Evolutionary conservation across 1,140 invertebrate species (phyloP).

Genomic region (Macrocentrus cingulum): DNA sequence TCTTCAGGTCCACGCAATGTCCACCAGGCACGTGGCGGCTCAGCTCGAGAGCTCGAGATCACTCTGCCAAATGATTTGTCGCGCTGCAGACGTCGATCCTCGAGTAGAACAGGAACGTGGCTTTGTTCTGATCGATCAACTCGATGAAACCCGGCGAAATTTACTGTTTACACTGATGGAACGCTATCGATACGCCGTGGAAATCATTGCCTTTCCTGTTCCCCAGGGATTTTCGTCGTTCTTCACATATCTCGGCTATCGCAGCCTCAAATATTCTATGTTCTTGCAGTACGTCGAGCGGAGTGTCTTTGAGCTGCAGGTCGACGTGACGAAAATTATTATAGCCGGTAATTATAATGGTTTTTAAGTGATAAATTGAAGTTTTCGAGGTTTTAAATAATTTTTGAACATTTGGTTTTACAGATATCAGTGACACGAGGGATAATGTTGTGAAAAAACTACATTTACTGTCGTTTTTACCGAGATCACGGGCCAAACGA

Average conservation of each 20-base stretch:
- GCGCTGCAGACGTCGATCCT: constrained; percentile 67
- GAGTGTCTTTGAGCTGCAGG: constrained; percentile 81
- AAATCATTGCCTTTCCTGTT: constrained; percentile 78
- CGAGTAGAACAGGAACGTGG: constrained; percentile 70
- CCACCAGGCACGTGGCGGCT: constrained; percentile 75
- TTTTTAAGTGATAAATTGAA: constrained; percentile 15
- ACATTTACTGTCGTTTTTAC: constrained; percentile 71
- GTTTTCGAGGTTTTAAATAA: background rate
- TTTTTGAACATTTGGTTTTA: constrained; percentile 21
- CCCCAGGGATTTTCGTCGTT: constrained; percentile 85
- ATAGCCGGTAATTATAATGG: constrained; percentile 66
- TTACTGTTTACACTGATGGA: constrained; percentile 74
- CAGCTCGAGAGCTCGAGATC: constrained; percentile 76
- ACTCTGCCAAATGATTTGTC: constrained; percentile 73
- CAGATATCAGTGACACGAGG: constrained; percentile 72
- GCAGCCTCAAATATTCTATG: constrained; percentile 71
- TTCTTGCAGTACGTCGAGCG: constrained; percentile 80
- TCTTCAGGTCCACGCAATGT: constrained; percentile 77
- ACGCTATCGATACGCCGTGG: constrained; percentile 74
- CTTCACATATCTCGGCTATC: constrained; percentile 81
- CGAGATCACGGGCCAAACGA: constrained; percentile 73
- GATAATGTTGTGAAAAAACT: constrained; percentile 69
- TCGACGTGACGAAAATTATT: constrained; percentile 83
- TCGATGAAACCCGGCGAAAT: constrained; percentile 67
- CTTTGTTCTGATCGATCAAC: constrained; percentile 75